Evolutionary conservation across 37 sponge, comb jelly and placozoan species (phyloP), one percentile per base, ranked within the genome.

Genomic region (Beroe forskalii): DNA sequence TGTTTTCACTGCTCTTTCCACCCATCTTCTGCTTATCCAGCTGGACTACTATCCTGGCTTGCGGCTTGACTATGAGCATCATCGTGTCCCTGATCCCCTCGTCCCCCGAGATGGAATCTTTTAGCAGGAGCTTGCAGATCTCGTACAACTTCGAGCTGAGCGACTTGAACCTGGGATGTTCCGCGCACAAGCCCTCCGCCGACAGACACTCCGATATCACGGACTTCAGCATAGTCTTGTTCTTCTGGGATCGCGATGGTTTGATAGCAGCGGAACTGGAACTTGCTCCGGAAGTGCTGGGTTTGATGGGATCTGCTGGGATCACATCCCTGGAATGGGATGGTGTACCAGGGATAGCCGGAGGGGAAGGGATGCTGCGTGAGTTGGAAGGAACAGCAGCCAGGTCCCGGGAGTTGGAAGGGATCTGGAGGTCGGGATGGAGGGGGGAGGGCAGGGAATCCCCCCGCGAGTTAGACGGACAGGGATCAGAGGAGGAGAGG

Each of bases 161-260:
- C 1, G 86, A 80, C 3, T 80, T 80, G 86, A 44, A 80, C 20
- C 86, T 41, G 40, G 55, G 55, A 23, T 80, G 86, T 20, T 80
- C 86, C 14, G 86, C n/a, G 25, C 3, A 38, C n/a, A 80, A 42
- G 8, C 86, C 86, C 48, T 80, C 86, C 6, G 8, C 40, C n/a
- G 25, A 24, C 40, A 80, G 22, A 80, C 86, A 80, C 28, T 80
- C 86, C 55, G 55, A 22, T 22, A 80, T 80, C 30, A 80, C 55
- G 27, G 31, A 41, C 27, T 80, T 80, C 30, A 80, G 27, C n/a
- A 80, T 43, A 43, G 86, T 80, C 28, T 80, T 80, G 31, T 80
- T 80, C 40, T 80, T 80, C 86, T 80, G 86, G 0, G 86, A 80
- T 6, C 86, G 43, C 20, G 86, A 80, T 12, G 86, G 86, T 80